Percentiles rank a stretch among this genome's conserved stretches.
Conservation (phyloP, 2,797 vertebrate genomes). For the Poecilia gillii region DNA sequence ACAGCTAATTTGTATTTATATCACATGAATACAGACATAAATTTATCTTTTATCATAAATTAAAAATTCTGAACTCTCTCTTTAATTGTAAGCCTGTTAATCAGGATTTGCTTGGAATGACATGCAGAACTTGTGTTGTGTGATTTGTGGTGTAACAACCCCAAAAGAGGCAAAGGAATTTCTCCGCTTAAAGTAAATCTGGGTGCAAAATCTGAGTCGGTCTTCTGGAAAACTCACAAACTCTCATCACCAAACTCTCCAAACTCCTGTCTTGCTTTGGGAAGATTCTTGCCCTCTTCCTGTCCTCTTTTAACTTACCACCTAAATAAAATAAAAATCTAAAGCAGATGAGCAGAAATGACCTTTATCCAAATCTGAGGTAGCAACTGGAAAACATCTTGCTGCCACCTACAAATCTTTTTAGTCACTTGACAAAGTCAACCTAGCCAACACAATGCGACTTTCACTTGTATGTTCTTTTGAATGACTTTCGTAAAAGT, state of each 20-base stretch:
- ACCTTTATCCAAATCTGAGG: not conserved
- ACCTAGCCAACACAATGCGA: not conserved
- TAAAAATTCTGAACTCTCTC: not conserved
- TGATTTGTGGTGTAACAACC: not conserved
- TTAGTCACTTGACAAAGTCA: too few species aligned
- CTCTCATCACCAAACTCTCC: not conserved
- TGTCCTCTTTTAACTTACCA: not conserved
- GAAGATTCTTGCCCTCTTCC: not conserved
- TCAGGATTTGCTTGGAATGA: too few species aligned
- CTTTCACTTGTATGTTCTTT: constrained; percentile 11
- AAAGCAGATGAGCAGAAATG: not conserved
- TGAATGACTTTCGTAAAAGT: constrained; percentile 20
- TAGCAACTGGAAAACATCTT: not conserved
- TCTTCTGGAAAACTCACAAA: not conserved
- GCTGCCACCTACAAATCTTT: not conserved
- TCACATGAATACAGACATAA: too few species aligned
- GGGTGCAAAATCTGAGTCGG: too few species aligned
- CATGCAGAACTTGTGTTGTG: not conserved
- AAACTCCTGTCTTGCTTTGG: not conserved
- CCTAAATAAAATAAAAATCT: not conserved
- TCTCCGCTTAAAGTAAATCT: not conserved
- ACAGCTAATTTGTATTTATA: not conserved
- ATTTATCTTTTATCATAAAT: too few species aligned
- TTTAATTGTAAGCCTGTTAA: not conserved
- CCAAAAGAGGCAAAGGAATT: not conserved